Evolutionary conservation across 2,888 invertebrate genomes (phyloP), one percentile per base, ranked within the genome.

Genomic region (Mythimna impura): DNA sequence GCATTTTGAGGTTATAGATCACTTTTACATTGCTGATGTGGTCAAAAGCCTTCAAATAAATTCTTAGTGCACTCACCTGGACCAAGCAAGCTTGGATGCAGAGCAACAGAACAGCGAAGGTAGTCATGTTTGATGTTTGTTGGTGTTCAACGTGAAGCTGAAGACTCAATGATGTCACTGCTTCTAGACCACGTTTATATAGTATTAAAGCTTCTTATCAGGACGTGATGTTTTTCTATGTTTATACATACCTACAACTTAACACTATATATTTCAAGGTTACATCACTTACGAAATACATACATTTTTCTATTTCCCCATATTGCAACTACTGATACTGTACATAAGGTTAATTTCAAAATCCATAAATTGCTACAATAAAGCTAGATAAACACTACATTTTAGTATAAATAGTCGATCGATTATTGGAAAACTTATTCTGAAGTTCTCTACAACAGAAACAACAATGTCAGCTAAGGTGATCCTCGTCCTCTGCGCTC

Each of bases 21-120:
- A 30, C 30, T 2, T 30, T 30, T 30, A 30, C 30, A 30, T 30
- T 30, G 30, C 2, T 30, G 30, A 30, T 30, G 30, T 30, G 30
- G 30, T 30, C 30, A 30, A 30, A 30, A 30, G 30, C 30, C 30
- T 30, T 30, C 30, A 34, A 3, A 34, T 17, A 36, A 54, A 22
- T 60, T 7, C 8, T 52, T 57, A 71, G 43, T 6, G 43, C 30
- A 52, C 71, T 71, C 71, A 91, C 91, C 83, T 91, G 89, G 66
- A 89, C 71, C 77, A 90, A 85, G 82, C 87, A 89, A 81, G 88
- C 89, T 79, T 90, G 90, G 74, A 86, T 73, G 86, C 88, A 90
- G 79, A 91, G 69, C 25, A 90, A 57, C 30, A 91, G 66, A 65
- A 90, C 69, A 66, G 87, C 72, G 73, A 88, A 88, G 73, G 87